These are phyloP conservation scores for Xanthia icteritia DNA, from an alignment of 2,888 invertebrate genomes.

Conservation along the genomic window DNA sequence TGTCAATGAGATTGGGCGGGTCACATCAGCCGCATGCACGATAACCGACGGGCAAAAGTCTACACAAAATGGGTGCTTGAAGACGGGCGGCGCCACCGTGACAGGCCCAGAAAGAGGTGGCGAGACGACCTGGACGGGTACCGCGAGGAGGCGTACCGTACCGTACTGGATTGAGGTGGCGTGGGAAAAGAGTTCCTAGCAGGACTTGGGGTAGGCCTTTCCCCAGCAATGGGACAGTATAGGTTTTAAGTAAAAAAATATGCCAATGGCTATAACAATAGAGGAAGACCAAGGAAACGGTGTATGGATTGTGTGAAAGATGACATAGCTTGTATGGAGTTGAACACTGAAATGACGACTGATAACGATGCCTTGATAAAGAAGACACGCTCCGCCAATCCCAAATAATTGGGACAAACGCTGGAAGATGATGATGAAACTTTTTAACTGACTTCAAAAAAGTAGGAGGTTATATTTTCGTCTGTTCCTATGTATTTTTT, in stretches of 20 bases:
- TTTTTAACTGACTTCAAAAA: too few species aligned
- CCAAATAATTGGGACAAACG: too few species aligned
- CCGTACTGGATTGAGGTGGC: too few species aligned
- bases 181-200: too few species aligned
- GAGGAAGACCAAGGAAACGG: background rate
- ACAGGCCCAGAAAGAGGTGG: background rate
- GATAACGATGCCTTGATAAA: background rate
- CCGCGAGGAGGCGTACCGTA: background rate
- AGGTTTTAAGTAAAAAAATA: too few species aligned
- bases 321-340: background rate
- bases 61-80: background rate
- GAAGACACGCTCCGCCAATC: too few species aligned
- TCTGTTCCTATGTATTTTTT: too few species aligned
- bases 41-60: background rate
- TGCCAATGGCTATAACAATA: too few species aligned
- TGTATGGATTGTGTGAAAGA: background rate
- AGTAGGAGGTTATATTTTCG: too few species aligned
- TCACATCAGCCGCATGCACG: background rate
- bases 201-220: too few species aligned
- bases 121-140: background rate
- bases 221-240: too few species aligned
- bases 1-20: background rate
- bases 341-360: background rate
- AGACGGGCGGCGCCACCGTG: background rate
- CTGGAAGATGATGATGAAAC: too few species aligned